Evolutionary conservation across 2,113 vertebrate species (phyloP), one percentile per base, ranked within the genome.

Genomic region (Saccopteryx leptura): DNA sequence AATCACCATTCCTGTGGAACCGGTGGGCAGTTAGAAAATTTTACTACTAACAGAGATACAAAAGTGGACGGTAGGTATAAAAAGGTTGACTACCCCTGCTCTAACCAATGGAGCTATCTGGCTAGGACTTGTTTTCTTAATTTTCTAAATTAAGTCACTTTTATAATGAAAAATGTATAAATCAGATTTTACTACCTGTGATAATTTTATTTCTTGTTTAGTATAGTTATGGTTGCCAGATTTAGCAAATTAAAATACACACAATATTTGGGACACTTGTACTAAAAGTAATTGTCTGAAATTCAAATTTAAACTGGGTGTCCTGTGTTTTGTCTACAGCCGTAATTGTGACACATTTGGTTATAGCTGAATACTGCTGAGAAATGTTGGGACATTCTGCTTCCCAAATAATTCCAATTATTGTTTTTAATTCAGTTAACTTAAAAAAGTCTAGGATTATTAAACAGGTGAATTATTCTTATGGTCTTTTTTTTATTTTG

Each of bases 141-240:
- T 46, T 21, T 11, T 48, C 56, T 46, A 74, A 88, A 81, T 88
- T 93, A 24, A 52, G 6, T 89, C 60, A 84, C 11, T 11, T 90
- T 76, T 78, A 78, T 84, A 84, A 50, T 83, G 86, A 94, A 76
- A 89, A 88, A 94, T 31, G 31, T 26, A 60, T 69, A 84, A 82
- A 66, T 83, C 23, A 83, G 31, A 39, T 61, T 94, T 90, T 90
- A 46, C 28, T 69, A 76, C 31, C 48, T 60, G 12, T 83, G 61
- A 48, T 93, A 74, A 48, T 26, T 50, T 33, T 93, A 74, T 48
- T 26, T 50, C 19, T 39, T 82, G 52, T n/a, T 69, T 76, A 74
- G 69, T 78, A 31, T 39, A 84, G n/a, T 4, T 69, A 66, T 63
- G 39, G 52, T 68, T 83, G 87, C 69, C 33, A 83, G 60, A 75